Evolutionary conservation across 2,888 invertebrate species (phyloP), one percentile per base, ranked within the genome.

Genomic region (Drosophila leonis): DNA sequence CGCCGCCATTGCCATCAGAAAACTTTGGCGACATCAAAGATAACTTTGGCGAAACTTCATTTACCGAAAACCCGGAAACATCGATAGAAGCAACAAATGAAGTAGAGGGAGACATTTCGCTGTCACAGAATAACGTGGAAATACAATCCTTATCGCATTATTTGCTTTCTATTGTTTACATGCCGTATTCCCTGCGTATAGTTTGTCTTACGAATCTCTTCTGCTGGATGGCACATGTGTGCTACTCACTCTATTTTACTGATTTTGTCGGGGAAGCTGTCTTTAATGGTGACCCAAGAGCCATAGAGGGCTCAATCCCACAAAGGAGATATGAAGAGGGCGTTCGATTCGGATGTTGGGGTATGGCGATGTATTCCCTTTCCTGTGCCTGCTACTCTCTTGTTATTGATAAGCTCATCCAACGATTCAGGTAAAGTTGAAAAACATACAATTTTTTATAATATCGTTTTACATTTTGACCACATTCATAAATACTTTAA

Each of bases 221-320:
- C 93, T 98, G 98, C 91, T 99, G 98, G 98, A 98, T 98, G 98
- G 98, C 98, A 0, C 97, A 99, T 83, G 98, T 99, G 49, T 98
- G 98, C 92, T 99, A 98, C 92, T 98, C 98, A 0, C 94, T 99
- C 8, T 98, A 98, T 93, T 98, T 99, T 92, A 99, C 98, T 0
- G 98, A 98, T 93, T 99, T 98, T 90, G 98, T 93, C 46, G 92
- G 93, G 0, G 93, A 92, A 77, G 91, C 93, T 37, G 92, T 92
- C 51, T 93, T 92, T 56, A 88, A 90, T 46, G 92, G 92, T 12
- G 88, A 90, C 65, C 94, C 94, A 27, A 94, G 96, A 95, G 97
- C 96, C 70, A 94, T 95, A 0, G 95, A 95, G 49, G 96, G 96
- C 15, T 94, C 95, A 20, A 89, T 92, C 20, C 93, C 94, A 60